Conservation (phyloP, 2,888 invertebrate genomes). For the Tricholauxania praeusta region DNA sequence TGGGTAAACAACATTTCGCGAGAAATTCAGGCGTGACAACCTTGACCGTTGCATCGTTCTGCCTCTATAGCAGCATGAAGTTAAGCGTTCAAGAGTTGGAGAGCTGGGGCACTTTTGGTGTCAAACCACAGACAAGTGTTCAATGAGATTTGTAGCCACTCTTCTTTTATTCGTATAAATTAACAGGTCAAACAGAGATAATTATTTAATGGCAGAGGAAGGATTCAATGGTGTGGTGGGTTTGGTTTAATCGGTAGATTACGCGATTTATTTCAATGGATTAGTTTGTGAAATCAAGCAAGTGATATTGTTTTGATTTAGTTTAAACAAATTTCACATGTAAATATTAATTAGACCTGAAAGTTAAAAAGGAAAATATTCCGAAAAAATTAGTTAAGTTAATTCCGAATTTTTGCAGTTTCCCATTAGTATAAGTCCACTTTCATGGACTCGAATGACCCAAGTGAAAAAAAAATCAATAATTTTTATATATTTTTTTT, state of each 20-base stretch:
- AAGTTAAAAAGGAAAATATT: too few relatives aligned
- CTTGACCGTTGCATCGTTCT: slow-evolving; percentile 1
- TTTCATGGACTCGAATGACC: too few relatives aligned
- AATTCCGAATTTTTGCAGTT: too few relatives aligned
- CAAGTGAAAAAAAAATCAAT: too few relatives aligned
- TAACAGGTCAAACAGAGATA: slow-evolving; percentile 4
- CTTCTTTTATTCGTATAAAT: neutral
- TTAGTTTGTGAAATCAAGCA: too few relatives aligned
- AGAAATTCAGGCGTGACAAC: slow-evolving; percentile 1
- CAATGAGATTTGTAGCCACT: slow-evolving; percentile 20
- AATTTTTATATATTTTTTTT: too few relatives aligned
- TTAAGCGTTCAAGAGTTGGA: neutral
- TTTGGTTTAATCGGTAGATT: neutral
- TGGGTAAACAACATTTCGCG: slow-evolving; percentile 5
- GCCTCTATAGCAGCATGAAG: neutral
- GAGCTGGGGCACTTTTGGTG: slow-evolving; percentile 1
- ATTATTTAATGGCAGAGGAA: neutral
- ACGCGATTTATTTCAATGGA: too few relatives aligned
- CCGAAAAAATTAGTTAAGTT: too few relatives aligned
- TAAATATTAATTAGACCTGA: too few relatives aligned
- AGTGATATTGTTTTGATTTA: too few relatives aligned
- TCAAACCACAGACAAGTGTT: slow-evolving; percentile 26
- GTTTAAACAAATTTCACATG: too few relatives aligned
- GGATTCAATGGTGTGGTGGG: neutral
- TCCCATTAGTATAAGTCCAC: too few relatives aligned